Evolutionary conservation across 1,140 invertebrate species (phyloP), one percentile per base, ranked within the genome.

Genomic region (Agrilus planipennis): DNA sequence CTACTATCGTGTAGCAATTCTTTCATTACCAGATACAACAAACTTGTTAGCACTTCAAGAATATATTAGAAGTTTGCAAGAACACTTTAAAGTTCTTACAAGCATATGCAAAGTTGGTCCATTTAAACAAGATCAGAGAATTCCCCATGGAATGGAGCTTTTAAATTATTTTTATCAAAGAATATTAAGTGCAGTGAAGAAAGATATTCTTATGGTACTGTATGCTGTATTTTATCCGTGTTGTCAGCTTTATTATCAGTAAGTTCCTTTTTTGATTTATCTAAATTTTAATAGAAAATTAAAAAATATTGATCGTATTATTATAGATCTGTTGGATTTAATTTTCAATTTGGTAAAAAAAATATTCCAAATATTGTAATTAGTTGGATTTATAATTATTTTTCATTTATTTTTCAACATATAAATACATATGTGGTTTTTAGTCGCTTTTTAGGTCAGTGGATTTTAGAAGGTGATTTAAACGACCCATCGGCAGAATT

Each of bases 401-500:
- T 31, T 25, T 4, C 17, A 6, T 3, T 36, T 23, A 17, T 21
- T 27, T 5, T n/a, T n/a, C n/a, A n/a, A n/a, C n/a, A n/a, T n/a
- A n/a, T n/a, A n/a, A 9, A 9, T 14, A n/a, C 5, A 9, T 37
- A 17, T 38, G n/a, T n/a, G n/a, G n/a, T n/a, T n/a, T n/a, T n/a
- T n/a, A 55, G 51, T 34, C 53, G 53, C 14, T 63, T 60, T 50
- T 41, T 61, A 17, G 48, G 55, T 43, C 54, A 54, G 22, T 63
- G 61, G 61, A 49, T 63, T 18, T 49, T 61, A 4, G 49, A 62
- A 40, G 61, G 61, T n/a, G 39, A 32, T 6, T 27, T 60, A n/a
- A 49, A 56, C 27, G 61, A 63, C 45, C 53, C 54, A 1, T 55
- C 56, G 34, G 54, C 50, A 15, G 61, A 63, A 43, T 63, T 62